Evolutionary conservation across 2,888 invertebrate genomes (phyloP), one percentile per base, ranked within the genome.

Genomic region (Aproaerema taeniolella): DNA sequence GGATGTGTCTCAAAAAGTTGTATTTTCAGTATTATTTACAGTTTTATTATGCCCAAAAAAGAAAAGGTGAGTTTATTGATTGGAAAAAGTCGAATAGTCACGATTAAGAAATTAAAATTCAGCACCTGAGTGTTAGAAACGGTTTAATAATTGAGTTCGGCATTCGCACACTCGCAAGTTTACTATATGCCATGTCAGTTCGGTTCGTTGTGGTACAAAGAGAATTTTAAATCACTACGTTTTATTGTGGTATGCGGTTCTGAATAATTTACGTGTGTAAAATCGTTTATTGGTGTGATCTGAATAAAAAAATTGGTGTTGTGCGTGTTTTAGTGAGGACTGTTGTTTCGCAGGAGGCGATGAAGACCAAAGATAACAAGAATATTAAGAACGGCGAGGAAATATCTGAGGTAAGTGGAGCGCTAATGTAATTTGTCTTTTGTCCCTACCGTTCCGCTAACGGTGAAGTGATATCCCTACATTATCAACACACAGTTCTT

Each of bases 351-450:
- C 83, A 86, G 76, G 80, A 88, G 83, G 88, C 80, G 65, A 83
- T 88, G 80, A 89, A 89, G 86, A 88, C 79, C 60, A 89, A 89
- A 85, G 73, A 77, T 52, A 89, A 89, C 58, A 89, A 88, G 67
- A 88, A 82, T 57, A n/a, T n/a, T n/a, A 88, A 87, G 59, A 76
- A 75, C 66, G 88, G 86, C 50, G 89, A 89, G 53, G 79, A 72
- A 60, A 89, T 89, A 61, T 62, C 79, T 29, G 89, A 89, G 87
- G 89, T 89, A 55, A 85, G 88, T 72, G 55, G 66, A 66, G 59
- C 47, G n/a, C n/a, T 58, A 57, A 46, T 59, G 42, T 54, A 53
- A 55, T 59, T 64, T 55, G 37, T 41, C 40, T 52, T 43, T 45
- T 50, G 26, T 34, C 34, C 30, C 38, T 30, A 38, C 43, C 52